Conservation (phyloP, 2,797 vertebrate genomes). For the Microctenopoma steveboyesi region DNA sequence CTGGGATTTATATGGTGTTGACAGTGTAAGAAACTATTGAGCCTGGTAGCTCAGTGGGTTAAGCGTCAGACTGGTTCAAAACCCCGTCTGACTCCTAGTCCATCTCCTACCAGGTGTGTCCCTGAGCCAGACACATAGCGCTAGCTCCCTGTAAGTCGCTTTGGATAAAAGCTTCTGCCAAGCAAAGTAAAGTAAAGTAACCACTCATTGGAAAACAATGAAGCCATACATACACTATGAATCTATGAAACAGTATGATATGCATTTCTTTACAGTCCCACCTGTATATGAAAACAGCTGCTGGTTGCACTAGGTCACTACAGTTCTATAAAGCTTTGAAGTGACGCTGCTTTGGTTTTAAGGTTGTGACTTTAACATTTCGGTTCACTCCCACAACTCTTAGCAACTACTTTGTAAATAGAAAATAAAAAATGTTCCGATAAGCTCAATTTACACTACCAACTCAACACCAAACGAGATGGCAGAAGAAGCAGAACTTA, state of each 20-base stretch:
- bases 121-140: too few relatives aligned
- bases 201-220: not conserved
- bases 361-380: not conserved
- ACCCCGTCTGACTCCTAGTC: too few relatives aligned
- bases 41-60: too few relatives aligned
- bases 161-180: too few relatives aligned
- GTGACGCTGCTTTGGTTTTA: not conserved
- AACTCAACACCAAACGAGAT: not conserved
- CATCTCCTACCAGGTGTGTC: too few relatives aligned
- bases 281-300: too few relatives aligned
- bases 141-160: too few relatives aligned
- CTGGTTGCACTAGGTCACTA: too few relatives aligned
- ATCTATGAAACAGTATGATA: not conserved
- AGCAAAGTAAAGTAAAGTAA: not conserved
- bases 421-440: not conserved
- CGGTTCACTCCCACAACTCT: not conserved
- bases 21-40: not conserved
- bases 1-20: not conserved
- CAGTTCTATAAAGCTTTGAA: not conserved
- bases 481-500: conserved; percentile 1
- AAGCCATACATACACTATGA: too few relatives aligned
- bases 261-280: not conserved
- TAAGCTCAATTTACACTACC: not conserved
- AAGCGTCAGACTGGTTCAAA: too few relatives aligned
- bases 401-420: not conserved